phyloP scores from a whole-genome alignment of 2,888 invertebrate genomes.

The Coelopa pilipes region DNA sequence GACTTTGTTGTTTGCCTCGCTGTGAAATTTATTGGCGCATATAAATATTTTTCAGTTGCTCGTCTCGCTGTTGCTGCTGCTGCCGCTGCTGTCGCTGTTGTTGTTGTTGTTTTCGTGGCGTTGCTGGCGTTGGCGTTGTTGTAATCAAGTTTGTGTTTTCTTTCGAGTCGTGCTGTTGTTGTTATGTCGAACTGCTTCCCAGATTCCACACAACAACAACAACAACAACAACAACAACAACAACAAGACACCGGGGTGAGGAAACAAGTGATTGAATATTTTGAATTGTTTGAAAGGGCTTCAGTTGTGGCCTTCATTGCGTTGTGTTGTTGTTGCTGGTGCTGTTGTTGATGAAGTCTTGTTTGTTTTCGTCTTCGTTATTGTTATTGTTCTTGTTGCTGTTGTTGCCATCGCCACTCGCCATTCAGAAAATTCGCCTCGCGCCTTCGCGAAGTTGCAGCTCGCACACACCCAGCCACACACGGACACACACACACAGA shows the following conservation, averaged over 20 bases:
- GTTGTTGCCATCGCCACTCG: constrained; percentile 1
- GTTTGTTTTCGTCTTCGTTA: background rate
- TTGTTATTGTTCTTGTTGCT: constrained; percentile 3
- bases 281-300: background rate
- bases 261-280: constrained; percentile 6
- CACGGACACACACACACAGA: background rate
- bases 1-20: constrained; percentile 6
- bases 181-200: background rate
- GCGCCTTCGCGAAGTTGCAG: constrained; percentile 13
- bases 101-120: no score
- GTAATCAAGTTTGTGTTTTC: constrained; percentile 6
- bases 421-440: constrained; percentile 15
- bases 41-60: constrained; percentile 6
- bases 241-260: background rate
- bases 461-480: background rate
- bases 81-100: no score
- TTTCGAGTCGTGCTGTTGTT: background rate
- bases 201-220: background rate
- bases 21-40: constrained; percentile 27
- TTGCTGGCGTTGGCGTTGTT: no score
- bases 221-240: background rate
- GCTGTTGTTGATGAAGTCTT: no score
- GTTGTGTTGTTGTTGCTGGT: background rate
- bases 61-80: constrained; percentile 8
- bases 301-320: background rate